A percentile compares a stretch with the other conserved stretches of the same genome.
These are phyloP conservation scores for Volucella zonaria DNA, from an alignment of 2,888 invertebrate species.

Conservation along the genomic window DNA sequence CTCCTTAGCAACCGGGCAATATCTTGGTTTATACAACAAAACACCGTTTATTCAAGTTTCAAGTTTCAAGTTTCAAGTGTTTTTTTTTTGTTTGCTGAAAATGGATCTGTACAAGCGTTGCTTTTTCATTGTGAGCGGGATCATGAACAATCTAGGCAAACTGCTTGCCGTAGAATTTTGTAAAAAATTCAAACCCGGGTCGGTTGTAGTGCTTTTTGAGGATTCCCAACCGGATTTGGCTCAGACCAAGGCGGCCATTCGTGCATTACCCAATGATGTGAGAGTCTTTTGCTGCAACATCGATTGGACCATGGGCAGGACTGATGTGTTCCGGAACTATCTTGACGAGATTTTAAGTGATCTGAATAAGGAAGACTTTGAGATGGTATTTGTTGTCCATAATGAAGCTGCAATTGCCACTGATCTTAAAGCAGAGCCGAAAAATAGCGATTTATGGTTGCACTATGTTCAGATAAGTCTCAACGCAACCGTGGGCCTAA, in stretches of 20 bases:
- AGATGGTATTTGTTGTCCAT: slow-evolving; percentile 78
- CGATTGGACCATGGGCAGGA: slow-evolving; percentile 71
- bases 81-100: slow-evolving; percentile 66
- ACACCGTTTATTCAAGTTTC: slow-evolving; percentile 31
- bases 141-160: slow-evolving; percentile 92
- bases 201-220: slow-evolving; percentile 90
- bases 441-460: slow-evolving; percentile 76
- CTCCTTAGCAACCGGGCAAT: slow-evolving; percentile 42
- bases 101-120: slow-evolving; percentile 85
- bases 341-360: slow-evolving; percentile 70
- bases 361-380: slow-evolving; percentile 71
- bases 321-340: slow-evolving; percentile 66
- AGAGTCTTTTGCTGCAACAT: slow-evolving; percentile 80
- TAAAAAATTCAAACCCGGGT: slow-evolving; percentile 86
- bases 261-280: slow-evolving; percentile 83
- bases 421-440: slow-evolving; percentile 78
- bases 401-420: slow-evolving; percentile 79
- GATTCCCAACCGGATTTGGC: slow-evolving; percentile 86
- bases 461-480: slow-evolving; percentile 77
- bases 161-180: slow-evolving; percentile 89
- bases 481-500: slow-evolving; percentile 78
- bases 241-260: slow-evolving; percentile 85
- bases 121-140: slow-evolving; percentile 90
- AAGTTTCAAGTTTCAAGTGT: too few species aligned
- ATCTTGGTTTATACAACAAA: slow-evolving; percentile 24